phyloP scores from a whole-genome alignment of 1,140 invertebrate genomes.

The Ips typographus region DNA sequence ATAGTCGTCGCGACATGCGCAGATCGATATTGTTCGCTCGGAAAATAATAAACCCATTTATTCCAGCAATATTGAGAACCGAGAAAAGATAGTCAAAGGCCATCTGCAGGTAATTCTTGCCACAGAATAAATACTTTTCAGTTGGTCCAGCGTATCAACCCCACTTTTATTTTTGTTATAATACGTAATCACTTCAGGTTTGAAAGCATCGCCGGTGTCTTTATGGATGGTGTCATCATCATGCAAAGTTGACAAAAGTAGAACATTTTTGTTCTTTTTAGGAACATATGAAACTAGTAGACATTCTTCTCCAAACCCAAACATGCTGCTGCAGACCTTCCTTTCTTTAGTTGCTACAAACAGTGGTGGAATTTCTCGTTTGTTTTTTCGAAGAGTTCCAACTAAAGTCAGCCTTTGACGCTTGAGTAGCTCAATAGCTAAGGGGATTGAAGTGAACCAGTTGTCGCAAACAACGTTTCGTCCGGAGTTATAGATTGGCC shows the following conservation, averaged over 20 bases:
- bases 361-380: slow-evolving; percentile 35
- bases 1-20: too few species aligned
- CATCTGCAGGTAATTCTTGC: slow-evolving; percentile 25
- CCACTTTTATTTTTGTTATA: slow-evolving; percentile 55
- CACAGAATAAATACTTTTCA: slow-evolving; percentile 48
- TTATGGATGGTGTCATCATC: slow-evolving; percentile 37
- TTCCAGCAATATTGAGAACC: slow-evolving; percentile 41
- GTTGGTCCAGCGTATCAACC: slow-evolving; percentile 53
- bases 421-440: slow-evolving; percentile 33
- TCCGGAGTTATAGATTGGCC: slow-evolving; percentile 41
- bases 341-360: slow-evolving; percentile 26
- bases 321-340: slow-evolving; percentile 19
- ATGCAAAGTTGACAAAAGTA: slow-evolving; percentile 44
- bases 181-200: slow-evolving; percentile 35
- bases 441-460: slow-evolving; percentile 45
- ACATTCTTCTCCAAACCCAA: slow-evolving; percentile 31
- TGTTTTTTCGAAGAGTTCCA: slow-evolving; percentile 43
- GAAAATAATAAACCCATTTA: slow-evolving; percentile 50
- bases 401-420: slow-evolving; percentile 41
- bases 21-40: too few species aligned
- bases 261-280: slow-evolving; percentile 40
- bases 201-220: background rate
- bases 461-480: slow-evolving; percentile 49
- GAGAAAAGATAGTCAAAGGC: slow-evolving; percentile 32
- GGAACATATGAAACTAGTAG: slow-evolving; percentile 39